Evolutionary conservation across 2,888 invertebrate genomes (phyloP), one percentile per base, ranked within the genome.

Genomic region (Nephrotoma flavescens): DNA sequence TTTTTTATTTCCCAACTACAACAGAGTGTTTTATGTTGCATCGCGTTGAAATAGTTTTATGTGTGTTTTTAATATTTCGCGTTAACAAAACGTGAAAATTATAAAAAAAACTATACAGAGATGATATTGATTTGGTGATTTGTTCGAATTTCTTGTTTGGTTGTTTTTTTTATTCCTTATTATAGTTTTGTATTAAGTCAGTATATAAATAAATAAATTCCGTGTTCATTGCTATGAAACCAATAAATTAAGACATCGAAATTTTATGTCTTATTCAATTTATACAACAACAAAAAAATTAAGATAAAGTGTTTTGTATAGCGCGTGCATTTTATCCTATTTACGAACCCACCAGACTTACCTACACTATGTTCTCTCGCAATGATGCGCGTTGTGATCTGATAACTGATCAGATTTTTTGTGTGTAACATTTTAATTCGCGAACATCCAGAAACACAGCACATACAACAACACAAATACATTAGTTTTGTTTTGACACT

Each of bases 41-140:
- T 84, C 42, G 84, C 41, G 71, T 31, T 71, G 42, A 15, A 42
- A 84, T 84, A 84, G 42, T 84, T 84, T 42, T 83, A 12, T 83
- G 9, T 57, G 1, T 57, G 6, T 57, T 12, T 71, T 71, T 71
- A 71, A 71, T 15, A 71, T 15, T 71, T 83, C n/a, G 31, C 71
- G 31, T 71, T 71, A 15, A 71, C 71, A 71, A 84, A 84, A 84
- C 84, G 84, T 84, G 31, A 71, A 71, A 47, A 47, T 12, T 12
- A 52, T 52, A 52, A 52, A 52, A 52, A 31, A 71, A 71, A 31
- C 52, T 84, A 42, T 84, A 84, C 42, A 84, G 84, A 42, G 84
- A 84, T 84, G 41, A 84, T 84, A 84, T 84, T 84, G 84, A 84
- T 84, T 84, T 84, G 84, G 84, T 42, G 84, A 84, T 84, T 84